Conservation (phyloP, 2,797 vertebrate genomes). For the Clarias fuscus region DNA sequence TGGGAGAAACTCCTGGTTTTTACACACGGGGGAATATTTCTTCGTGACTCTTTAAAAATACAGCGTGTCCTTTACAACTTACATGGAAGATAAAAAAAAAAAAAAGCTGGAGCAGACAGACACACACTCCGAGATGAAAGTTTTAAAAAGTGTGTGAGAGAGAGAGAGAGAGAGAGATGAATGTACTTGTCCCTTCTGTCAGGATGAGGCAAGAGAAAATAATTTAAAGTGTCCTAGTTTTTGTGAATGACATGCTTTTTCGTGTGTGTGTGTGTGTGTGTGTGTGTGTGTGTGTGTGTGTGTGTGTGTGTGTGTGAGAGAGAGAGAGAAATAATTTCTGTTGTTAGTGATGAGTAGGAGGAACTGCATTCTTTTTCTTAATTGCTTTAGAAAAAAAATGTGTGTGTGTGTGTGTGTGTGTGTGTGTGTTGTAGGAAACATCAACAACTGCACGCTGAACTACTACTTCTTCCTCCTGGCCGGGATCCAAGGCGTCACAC, state of each 20-base stretch:
- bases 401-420: not conserved
- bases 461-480: conserved; percentile 98
- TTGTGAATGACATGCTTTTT: not conserved
- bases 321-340: not conserved
- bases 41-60: not conserved
- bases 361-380: not conserved
- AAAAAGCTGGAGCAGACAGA: not conserved
- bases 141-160: not conserved
- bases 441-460: conserved; percentile 90
- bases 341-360: not conserved
- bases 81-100: not conserved
- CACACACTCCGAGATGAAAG: not conserved
- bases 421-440: conserved; percentile 82
- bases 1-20: not conserved
- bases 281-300: conserved; percentile 3
- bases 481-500: conserved; percentile 88
- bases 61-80: not conserved
- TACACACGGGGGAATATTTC: not conserved
- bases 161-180: not conserved
- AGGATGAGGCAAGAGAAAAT: conserved; percentile 16
- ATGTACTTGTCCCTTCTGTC: conserved; percentile 12
- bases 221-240: conserved; percentile 26
- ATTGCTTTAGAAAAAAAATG: not conserved
- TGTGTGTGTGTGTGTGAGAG: not conserved
- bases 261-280: not conserved